Percentiles rank a stretch among this genome's conserved stretches.
Conservation (phyloP, 2,888 invertebrate species). For the Bedellia somnulentella region DNA sequence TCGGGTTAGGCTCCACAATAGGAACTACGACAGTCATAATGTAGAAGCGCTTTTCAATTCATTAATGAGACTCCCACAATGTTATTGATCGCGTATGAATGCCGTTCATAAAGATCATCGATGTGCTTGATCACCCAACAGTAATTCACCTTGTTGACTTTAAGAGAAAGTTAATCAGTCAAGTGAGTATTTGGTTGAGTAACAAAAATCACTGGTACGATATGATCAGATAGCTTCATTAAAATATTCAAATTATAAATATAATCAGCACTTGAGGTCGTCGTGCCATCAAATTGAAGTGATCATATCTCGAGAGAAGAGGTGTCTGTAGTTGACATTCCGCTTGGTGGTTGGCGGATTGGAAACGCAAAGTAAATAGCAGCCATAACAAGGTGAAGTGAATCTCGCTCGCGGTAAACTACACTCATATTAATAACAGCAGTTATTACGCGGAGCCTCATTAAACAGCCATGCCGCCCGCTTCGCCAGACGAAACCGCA, state of each 20-base stretch:
- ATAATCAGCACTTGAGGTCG: no score
- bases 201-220: no score
- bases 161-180: constrained; percentile 25
- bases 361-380: constrained; percentile 20
- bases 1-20: constrained; percentile 31
- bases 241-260: no score
- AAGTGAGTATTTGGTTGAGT: no score
- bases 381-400: constrained; percentile 16
- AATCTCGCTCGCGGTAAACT: constrained; percentile 26
- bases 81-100: constrained; percentile 34
- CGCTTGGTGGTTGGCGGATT: no score
- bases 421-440: constrained; percentile 50
- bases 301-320: no score
- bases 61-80: constrained; percentile 44
- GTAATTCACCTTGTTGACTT: constrained; percentile 28
- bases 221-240: no score
- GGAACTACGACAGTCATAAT: constrained; percentile 40
- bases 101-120: constrained; percentile 25
- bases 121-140: constrained; percentile 23
- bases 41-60: constrained; percentile 47
- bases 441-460: constrained; percentile 48
- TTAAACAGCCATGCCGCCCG: constrained; percentile 34
- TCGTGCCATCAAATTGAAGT: no score
- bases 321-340: no score
- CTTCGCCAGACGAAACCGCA: constrained; percentile 46